Evolutionary conservation across 1,140 invertebrate species (phyloP).

Genomic region (Drosophila nannoptera): DNA sequence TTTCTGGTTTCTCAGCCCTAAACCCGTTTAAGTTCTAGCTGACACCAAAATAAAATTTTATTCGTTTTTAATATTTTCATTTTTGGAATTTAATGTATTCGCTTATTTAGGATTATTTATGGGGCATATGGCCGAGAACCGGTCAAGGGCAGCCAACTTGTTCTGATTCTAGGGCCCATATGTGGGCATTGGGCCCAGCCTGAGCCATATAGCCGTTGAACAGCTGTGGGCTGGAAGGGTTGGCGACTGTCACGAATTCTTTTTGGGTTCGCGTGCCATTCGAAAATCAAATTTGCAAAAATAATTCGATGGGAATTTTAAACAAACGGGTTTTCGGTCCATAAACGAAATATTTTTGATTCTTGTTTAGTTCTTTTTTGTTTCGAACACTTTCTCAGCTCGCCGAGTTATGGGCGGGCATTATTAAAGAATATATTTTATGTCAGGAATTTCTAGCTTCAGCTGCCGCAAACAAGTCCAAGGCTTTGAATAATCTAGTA

Average conservation of each 20-base stretch:
- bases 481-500: constrained; percentile 39
- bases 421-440: constrained; percentile 32
- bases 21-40: too few relatives aligned
- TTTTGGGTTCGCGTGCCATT: constrained; percentile 25
- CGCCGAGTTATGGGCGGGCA: constrained; percentile 16
- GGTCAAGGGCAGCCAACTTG: too few relatives aligned
- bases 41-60: too few relatives aligned
- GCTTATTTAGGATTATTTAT: too few relatives aligned
- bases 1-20: too few relatives aligned
- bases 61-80: too few relatives aligned
- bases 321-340: constrained; percentile 11
- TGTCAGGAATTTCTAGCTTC: constrained; percentile 42
- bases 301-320: constrained; percentile 20
- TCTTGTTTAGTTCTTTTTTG: neutral
- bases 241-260: neutral
- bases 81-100: too few relatives aligned
- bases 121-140: too few relatives aligned
- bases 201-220: too few relatives aligned
- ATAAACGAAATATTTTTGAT: neutral
- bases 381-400: constrained; percentile 26
- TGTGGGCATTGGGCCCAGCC: too few relatives aligned
- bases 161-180: too few relatives aligned
- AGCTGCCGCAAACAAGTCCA: constrained; percentile 28
- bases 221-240: constrained; percentile 1
- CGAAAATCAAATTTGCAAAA: neutral